phyloP scores from a whole-genome alignment of 2,113 vertebrate genomes.

The Chamaea fasciata region DNA sequence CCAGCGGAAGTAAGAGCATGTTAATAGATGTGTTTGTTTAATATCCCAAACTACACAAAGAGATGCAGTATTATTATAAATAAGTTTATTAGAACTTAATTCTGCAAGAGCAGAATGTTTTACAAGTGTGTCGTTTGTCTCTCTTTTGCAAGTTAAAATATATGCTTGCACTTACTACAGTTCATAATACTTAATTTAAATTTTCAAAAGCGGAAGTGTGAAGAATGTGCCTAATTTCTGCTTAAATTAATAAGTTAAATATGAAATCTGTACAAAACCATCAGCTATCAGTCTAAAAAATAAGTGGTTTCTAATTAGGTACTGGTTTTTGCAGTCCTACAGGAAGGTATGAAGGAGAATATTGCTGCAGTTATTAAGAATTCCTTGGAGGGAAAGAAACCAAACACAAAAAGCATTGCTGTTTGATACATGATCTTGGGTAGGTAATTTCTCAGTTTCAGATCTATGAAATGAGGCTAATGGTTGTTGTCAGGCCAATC shows the following conservation, averaged over 20 bases:
- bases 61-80: background rate
- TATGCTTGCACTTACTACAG: fast-evolving
- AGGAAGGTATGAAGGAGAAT: background rate
- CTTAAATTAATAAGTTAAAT: background rate
- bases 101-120: background rate
- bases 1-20: fast-evolving
- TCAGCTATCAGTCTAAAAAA: background rate
- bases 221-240: background rate
- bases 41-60: fast-evolving
- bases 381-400: background rate
- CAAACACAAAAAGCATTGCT: fast-evolving
- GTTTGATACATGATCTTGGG: background rate
- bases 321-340: background rate
- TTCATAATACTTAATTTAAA: background rate
- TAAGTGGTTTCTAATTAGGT: background rate
- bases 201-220: background rate
- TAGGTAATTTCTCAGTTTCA: background rate
- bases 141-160: background rate
- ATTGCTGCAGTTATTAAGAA: background rate
- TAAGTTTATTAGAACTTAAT: background rate
- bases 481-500: background rate
- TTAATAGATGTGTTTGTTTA: fast-evolving
- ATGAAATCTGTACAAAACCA: background rate
- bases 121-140: fast-evolving
- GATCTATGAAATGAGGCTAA: background rate